Conservation (phyloP, 2,888 invertebrate genomes). For the Acrobasis suavella region DNA sequence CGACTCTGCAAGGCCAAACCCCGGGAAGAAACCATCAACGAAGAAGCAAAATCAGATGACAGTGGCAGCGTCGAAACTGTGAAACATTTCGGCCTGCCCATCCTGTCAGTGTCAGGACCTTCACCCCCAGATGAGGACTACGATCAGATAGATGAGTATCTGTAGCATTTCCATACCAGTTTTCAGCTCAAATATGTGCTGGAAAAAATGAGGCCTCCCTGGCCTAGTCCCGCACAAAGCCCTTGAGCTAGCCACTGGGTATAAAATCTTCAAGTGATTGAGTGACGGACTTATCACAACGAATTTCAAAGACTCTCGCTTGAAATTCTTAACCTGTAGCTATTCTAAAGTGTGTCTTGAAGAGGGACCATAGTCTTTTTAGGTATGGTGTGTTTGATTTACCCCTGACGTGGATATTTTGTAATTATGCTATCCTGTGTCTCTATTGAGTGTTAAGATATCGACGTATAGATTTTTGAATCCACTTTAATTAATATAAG, state of each 20-base stretch:
- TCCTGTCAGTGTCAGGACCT: constrained; percentile 90
- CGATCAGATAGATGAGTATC: constrained; percentile 83
- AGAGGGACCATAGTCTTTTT: constrained; percentile 68
- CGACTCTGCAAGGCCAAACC: constrained; percentile 72
- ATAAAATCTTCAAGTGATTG: constrained; percentile 29
- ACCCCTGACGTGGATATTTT: constrained; percentile 55
- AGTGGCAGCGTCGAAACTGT: constrained; percentile 79
- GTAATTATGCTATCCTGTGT: constrained; percentile 52
- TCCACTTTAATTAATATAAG: constrained; percentile 60
- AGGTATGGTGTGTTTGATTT: constrained; percentile 56
- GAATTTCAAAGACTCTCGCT: constrained; percentile 55
- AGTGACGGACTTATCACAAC: constrained; percentile 47
- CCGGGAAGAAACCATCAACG: constrained; percentile 73
- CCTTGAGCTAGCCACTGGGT: constrained; percentile 58
- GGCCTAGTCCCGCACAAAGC: constrained; percentile 73
- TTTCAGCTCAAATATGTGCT: constrained; percentile 79
- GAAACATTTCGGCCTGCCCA: constrained; percentile 87
- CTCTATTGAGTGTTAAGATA: constrained; percentile 52
- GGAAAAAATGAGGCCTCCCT: constrained; percentile 74
- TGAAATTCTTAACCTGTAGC: constrained; percentile 42
- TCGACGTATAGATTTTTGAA: constrained; percentile 45
- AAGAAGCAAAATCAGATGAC: constrained; percentile 75
- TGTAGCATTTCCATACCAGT: constrained; percentile 82
- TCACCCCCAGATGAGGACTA: constrained; percentile 89
- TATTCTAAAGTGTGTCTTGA: constrained; percentile 63